Percentiles rank a stretch among this genome's conserved stretches.
These are phyloP conservation scores for Lanistes nyassanus DNA, from an alignment of 1,140 invertebrate species.

Conservation along the genomic window DNA sequence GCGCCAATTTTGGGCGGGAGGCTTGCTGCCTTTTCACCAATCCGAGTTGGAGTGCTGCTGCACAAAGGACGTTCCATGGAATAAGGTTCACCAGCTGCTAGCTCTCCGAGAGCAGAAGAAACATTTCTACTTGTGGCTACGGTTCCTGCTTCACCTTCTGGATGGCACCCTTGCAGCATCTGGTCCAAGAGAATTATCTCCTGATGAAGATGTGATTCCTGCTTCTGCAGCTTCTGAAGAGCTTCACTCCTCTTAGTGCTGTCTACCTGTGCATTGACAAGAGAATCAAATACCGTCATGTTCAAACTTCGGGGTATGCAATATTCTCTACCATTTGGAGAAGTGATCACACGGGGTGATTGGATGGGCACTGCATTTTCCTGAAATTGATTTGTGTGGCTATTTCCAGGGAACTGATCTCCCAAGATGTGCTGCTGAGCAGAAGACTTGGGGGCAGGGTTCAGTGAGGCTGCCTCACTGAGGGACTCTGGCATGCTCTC, in stretches of 20 bases:
- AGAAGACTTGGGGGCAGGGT: no score
- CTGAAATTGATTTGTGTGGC: no score
- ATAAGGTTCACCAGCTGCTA: no score
- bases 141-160: not conserved
- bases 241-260: conserved; percentile 39
- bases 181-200: conserved; percentile 60
- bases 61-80: conserved; percentile 4
- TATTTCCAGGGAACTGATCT: no score
- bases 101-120: no score
- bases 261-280: conserved; percentile 22
- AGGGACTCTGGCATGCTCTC: no score
- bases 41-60: conserved; percentile 11
- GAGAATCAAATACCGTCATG: conserved; percentile 20
- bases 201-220: conserved; percentile 50
- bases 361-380: no score
- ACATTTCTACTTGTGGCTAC: no score
- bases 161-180: conserved; percentile 49
- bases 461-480: no score
- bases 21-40: conserved; percentile 32
- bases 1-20: conserved; percentile 24
- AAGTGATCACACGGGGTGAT: no score
- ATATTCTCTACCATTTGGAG: conserved; percentile 8
- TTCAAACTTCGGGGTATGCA: conserved; percentile 21
- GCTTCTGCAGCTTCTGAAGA: conserved; percentile 45
- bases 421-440: no score